Percentiles rank a stretch among this genome's conserved stretches.
phyloP scores from a whole-genome alignment of 2,888 invertebrate genomes.

The Apantesis nais region DNA sequence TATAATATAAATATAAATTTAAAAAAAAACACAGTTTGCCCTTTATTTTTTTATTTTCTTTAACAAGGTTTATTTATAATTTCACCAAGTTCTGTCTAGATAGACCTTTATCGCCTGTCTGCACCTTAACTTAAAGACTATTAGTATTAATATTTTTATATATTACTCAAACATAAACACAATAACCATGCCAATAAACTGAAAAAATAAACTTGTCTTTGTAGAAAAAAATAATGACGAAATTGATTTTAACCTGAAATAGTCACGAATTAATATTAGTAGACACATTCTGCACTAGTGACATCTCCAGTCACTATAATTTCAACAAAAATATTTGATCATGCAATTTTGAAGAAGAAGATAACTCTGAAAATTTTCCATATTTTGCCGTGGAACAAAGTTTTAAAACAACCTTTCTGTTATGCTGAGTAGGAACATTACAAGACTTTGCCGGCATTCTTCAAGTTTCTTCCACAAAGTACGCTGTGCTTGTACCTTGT shows the following conservation, averaged over 20 bases:
- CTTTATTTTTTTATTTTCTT: background rate
- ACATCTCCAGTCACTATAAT: background rate
- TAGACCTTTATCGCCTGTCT: too few relatives aligned
- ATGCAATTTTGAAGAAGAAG: background rate
- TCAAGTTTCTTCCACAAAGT: background rate
- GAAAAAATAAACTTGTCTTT: too few relatives aligned
- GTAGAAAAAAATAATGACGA: too few relatives aligned
- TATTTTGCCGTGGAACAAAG: background rate
- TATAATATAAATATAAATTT: too few relatives aligned
- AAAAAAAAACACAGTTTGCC: too few relatives aligned
- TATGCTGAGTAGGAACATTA: background rate
- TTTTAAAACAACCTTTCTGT: conserved; percentile 1
- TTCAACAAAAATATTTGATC: background rate
- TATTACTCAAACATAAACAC: too few relatives aligned
- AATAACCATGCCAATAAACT: too few relatives aligned
- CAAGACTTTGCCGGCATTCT: background rate
- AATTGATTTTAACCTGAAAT: background rate
- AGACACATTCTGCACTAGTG: background rate
- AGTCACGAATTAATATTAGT: background rate
- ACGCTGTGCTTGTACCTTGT: background rate
- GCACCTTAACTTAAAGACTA: too few relatives aligned
- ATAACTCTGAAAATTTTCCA: background rate
- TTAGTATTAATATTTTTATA: too few relatives aligned
- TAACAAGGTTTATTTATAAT: background rate
- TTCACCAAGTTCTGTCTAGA: too few relatives aligned